Percentiles rank a stretch among this genome's conserved stretches.
These are phyloP conservation scores for Cheumatopsyche charites DNA, from an alignment of 1,140 invertebrate genomes.

Conservation along the genomic window DNA sequence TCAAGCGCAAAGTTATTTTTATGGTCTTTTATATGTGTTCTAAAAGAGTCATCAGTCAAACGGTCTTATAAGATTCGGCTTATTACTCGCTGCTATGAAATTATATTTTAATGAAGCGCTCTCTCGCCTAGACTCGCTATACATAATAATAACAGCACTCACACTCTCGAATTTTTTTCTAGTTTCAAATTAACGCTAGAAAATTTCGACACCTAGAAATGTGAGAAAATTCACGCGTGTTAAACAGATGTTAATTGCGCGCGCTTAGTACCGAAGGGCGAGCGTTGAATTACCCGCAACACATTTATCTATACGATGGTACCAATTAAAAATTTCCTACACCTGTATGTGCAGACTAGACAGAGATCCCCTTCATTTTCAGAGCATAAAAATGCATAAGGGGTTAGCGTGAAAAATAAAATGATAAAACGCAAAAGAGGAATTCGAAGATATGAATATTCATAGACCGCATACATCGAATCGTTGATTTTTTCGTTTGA, in stretches of 20 bases:
- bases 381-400: background rate
- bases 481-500: too few relatives aligned
- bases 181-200: too few relatives aligned
- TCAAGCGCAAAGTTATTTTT: too few relatives aligned
- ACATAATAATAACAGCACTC: background rate
- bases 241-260: constrained; percentile 18
- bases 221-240: constrained; percentile 20
- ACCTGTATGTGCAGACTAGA: too few relatives aligned
- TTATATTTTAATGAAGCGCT: too few relatives aligned
- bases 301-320: background rate
- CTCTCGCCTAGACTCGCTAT: background rate
- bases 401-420: constrained; percentile 1
- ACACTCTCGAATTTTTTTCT: background rate
- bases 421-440: too few relatives aligned
- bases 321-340: constrained; percentile 19
- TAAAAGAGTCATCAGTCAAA: too few relatives aligned
- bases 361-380: background rate
- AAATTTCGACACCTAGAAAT: background rate
- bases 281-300: background rate
- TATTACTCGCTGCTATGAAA: too few relatives aligned
- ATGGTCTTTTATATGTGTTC: too few relatives aligned
- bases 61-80: too few relatives aligned
- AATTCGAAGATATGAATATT: constrained; percentile 21
- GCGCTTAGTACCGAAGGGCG: background rate
- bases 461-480: background rate